Evolutionary conservation across 2,797 vertebrate species (phyloP), one percentile per base, ranked within the genome.

Genomic region (Sebastes kiyomatsui): DNA sequence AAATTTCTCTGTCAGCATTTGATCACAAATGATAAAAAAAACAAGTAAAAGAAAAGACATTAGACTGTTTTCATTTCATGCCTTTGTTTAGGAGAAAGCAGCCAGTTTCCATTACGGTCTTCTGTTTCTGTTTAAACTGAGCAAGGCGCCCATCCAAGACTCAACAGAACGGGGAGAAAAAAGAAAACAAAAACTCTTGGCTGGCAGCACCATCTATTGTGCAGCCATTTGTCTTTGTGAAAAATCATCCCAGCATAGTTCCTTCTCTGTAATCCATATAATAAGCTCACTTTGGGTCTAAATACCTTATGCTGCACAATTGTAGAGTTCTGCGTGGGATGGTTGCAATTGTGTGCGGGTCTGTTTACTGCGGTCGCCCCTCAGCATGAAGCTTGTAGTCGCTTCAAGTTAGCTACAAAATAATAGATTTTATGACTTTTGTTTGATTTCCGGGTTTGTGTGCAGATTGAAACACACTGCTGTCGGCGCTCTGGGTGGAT

Each of bases 81-180:
- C 66, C 70, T 84, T 82, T 88, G 87, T 91, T 88, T 85, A 32
- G 73, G n/a, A 77, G 61, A 75, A 77, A 73, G 80, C 85, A 84
- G 85, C 33, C 73, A 59, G 81, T 69, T 90, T 87, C 77, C 78
- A 89, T 89, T 84, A 85, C 69, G 30, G 76, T 80, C 82, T 81
- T 83, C 88, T 91, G 91, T 87, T 90, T 93, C 87, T 88, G 88
- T 87, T 94, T 92, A 82, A 82, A 67, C 46, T 0, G 46, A 67
- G 54, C 71, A 4, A 46, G 87, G 91, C 84, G 1, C 30, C 78
- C 64, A 22, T 88, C 84, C 85, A 82, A 81, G 71, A 84, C 54
- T 74, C 75, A 49, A 65, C 69, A 75, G 23, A 33, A 67, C 9
- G 20, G 7, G 56, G n/a, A 59, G 2, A 52, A 14, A 3, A 42